Conservation (phyloP, 2,113 vertebrate species). For the Halichoerus grypus region DNA sequence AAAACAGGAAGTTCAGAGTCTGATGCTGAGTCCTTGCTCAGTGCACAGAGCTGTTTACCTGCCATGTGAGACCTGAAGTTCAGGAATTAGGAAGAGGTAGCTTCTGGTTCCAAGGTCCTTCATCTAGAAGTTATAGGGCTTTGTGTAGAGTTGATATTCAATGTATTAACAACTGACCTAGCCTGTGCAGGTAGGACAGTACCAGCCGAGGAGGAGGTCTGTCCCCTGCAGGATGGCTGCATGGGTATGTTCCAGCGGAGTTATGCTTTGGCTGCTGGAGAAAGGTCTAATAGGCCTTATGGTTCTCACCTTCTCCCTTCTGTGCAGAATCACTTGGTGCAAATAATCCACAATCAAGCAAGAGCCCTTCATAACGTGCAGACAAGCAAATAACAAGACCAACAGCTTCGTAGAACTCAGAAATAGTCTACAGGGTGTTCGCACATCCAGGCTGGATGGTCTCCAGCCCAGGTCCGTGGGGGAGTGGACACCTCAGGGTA, state of each 20-base stretch:
- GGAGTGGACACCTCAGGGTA: background rate
- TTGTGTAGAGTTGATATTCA: background rate
- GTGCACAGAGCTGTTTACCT: background rate
- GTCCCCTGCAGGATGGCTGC: background rate
- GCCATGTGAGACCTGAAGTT: rapidly evolving
- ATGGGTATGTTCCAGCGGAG: rapidly evolving
- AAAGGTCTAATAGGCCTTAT: background rate
- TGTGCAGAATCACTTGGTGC: background rate
- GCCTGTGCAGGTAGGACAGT: no score
- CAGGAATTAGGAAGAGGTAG: background rate
- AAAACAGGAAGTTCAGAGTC: background rate
- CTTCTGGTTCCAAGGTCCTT: background rate
- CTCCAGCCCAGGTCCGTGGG: background rate
- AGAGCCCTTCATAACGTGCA: background rate
- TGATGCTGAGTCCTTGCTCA: no score
- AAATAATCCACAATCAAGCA: background rate
- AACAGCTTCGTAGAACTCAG: background rate
- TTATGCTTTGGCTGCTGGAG: background rate
- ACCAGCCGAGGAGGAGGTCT: background rate
- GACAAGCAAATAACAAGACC: background rate
- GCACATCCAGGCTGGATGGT: background rate
- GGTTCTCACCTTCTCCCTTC: background rate
- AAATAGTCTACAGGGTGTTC: rapidly evolving
- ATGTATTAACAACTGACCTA: rapidly evolving
- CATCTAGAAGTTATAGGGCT: background rate